Evolutionary conservation across 2,888 invertebrate species (phyloP), one percentile per base, ranked within the genome.

Genomic region (Luperina nickerlii): DNA sequence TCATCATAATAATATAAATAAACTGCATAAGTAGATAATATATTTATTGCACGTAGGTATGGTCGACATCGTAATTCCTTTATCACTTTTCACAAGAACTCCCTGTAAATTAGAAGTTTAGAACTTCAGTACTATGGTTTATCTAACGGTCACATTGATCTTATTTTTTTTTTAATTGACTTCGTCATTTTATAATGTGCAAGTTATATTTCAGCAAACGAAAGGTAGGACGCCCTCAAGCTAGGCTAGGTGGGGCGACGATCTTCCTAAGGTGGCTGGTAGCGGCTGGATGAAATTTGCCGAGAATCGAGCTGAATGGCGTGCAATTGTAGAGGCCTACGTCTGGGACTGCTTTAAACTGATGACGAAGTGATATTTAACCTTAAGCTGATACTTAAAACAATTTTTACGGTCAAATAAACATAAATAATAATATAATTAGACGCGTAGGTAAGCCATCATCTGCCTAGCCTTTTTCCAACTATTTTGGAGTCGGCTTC

Each of bases 1-100:
- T 98, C 97, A 99, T 99, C 96, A 24, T 70, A 70, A 27, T 62
- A 62, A 27, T 32, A 38, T 24, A 65, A 38, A 42, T 65, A 65
- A 20, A 65, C 13, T 38, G 65, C 13, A 11, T 24, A 63, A 18
- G 18, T 63, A 65, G 38, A 20, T 38, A 65, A 20, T 24, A 24
- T 38, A 38, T 24, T 62, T 18, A 62, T 32, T 63, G 27, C 8
- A 7, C 15, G 15, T 18, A 62, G 7, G 15, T 27, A 63, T 18
- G 18, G 27, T 18, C 27, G 32, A 70, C 9, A 8, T 20, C 70
- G 24, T 70, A 54, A 32, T 15, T 70, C 2, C 6, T 24, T 54
- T 24, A 32, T 32, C 51, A 32, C 8, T 15, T 54, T 24, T 54
- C 15, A 51, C 32, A 32, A 51, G 24, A 70, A 54, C 32, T 24